These are phyloP conservation scores for Ganaspis brasiliensis DNA, from an alignment of 2,888 invertebrate species.

Conservation along the genomic window DNA sequence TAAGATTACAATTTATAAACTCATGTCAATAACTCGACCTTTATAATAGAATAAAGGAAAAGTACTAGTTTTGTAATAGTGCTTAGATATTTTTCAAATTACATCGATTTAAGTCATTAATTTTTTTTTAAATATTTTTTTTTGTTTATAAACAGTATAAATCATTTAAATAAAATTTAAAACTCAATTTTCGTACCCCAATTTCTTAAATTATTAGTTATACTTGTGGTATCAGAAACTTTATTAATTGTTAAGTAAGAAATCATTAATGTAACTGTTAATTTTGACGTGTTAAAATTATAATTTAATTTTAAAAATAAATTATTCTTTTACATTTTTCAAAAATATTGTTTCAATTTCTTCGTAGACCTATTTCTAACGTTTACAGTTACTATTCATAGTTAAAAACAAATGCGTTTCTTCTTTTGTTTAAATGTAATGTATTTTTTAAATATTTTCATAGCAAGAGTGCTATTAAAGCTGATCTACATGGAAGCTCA, in stretches of 20 bases:
- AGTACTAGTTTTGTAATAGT: background rate
- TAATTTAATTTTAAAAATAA: slow-evolving; percentile 18
- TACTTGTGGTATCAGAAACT: background rate
- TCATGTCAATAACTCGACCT: background rate
- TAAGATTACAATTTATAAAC: background rate
- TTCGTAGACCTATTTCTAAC: too few relatives aligned
- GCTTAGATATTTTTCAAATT: background rate
- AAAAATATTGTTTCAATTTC: too few relatives aligned
- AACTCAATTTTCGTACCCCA: background rate
- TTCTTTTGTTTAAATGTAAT: too few relatives aligned
- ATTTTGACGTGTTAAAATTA: background rate
- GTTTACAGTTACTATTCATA: too few relatives aligned
- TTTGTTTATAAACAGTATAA: background rate
- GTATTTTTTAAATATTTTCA: too few relatives aligned
- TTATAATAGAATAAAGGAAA: background rate
- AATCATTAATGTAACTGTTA: background rate
- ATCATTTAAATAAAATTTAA: background rate
- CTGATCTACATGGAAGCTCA: too few relatives aligned
- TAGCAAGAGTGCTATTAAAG: too few relatives aligned
- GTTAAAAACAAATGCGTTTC: too few relatives aligned
- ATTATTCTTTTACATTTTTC: too few relatives aligned
- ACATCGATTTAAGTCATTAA: background rate
- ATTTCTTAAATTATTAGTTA: background rate
- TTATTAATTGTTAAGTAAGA: background rate
- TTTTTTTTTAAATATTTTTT: background rate